A percentile compares a stretch with the other conserved stretches of the same genome.
Evolutionary conservation across 2,797 vertebrate species (phyloP).

Genomic region (Ataeniobius toweri): DNA sequence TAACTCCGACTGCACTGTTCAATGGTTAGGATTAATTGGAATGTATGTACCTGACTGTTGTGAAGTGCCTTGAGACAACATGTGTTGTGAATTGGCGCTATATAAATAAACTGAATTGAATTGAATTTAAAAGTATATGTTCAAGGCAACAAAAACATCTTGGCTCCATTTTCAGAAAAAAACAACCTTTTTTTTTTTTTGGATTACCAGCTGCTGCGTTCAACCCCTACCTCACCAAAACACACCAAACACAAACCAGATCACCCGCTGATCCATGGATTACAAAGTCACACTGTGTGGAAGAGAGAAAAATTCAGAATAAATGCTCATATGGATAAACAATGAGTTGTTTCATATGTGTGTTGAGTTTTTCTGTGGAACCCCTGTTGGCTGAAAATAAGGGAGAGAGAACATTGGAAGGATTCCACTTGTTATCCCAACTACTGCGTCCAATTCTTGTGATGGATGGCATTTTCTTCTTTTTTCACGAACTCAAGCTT

Average conservation of each 20-base stretch:
- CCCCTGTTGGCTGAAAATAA: neutral
- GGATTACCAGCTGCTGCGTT: conserved; percentile 3
- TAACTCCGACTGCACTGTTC: too few species aligned
- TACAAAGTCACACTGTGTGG: neutral
- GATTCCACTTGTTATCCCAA: conserved; percentile 1
- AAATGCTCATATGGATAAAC: neutral
- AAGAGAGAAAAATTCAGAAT: conserved; percentile 3
- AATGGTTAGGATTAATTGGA: too few species aligned
- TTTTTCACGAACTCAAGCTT: conserved; percentile 2
- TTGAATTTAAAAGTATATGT: conserved; percentile 1
- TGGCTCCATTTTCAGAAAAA: neutral
- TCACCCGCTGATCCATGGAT: conserved; percentile 4
- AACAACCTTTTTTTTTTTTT: neutral
- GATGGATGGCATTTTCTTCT: neutral
- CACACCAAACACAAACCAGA: conserved; percentile 2
- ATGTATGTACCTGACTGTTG: too few species aligned
- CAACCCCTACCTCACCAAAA: neutral
- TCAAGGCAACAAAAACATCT: neutral
- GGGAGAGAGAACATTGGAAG: neutral
- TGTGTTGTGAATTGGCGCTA: too few species aligned
- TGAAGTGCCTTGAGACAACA: too few species aligned
- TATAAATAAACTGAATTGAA: too few species aligned
- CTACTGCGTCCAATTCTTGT: neutral
- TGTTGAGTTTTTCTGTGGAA: neutral
- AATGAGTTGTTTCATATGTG: neutral